phyloP scores from a whole-genome alignment of 1,140 invertebrate species.

The Aphis gossypii region DNA sequence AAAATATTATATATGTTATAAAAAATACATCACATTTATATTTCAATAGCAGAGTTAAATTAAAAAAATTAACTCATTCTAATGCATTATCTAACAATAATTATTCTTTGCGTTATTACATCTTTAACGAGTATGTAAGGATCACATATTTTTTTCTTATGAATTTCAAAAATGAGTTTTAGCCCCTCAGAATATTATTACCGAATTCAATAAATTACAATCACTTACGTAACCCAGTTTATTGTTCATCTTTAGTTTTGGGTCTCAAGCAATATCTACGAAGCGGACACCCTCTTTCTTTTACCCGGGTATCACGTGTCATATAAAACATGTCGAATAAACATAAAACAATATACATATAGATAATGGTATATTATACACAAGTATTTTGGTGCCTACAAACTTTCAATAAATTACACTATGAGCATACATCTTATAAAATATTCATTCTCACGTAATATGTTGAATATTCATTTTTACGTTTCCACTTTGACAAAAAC shows the following conservation, averaged over 20 bases:
- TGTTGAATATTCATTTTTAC: neutral
- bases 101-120: neutral
- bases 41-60: neutral
- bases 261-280: neutral
- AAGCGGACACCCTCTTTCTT: neutral
- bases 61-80: neutral
- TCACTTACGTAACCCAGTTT: neutral
- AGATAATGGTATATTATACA: neutral
- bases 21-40: neutral
- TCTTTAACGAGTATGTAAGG: neutral
- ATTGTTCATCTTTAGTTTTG: neutral
- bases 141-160: neutral
- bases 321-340: neutral
- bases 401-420: neutral
- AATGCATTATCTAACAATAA: neutral
- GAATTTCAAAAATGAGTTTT: neutral
- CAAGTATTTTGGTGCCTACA: neutral
- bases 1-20: neutral
- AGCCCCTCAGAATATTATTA: neutral
- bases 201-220: neutral
- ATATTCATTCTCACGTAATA: neutral
- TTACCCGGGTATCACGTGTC: neutral
- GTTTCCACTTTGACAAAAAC: neutral
- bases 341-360: neutral
- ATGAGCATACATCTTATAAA: neutral